A percentile compares a stretch with the other conserved stretches of the same genome.
These are phyloP conservation scores for Hedya salicella DNA, from an alignment of 2,888 invertebrate species.

Conservation along the genomic window DNA sequence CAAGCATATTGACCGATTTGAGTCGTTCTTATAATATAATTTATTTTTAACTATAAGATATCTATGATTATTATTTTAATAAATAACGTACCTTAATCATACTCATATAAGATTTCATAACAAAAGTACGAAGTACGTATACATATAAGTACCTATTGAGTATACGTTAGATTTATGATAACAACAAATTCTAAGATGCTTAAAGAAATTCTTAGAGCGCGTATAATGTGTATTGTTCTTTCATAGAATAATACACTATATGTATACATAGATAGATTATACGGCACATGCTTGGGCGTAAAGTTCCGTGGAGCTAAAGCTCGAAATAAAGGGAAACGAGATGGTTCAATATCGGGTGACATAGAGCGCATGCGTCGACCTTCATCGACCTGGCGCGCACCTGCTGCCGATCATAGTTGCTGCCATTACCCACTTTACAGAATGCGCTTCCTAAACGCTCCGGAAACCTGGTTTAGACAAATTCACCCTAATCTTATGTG, in stretches of 20 bases:
- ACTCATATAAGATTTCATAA: no score
- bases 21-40: no score
- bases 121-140: no score
- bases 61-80: no score
- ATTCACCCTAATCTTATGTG: no score
- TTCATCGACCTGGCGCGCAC: slow-evolving; percentile 57
- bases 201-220: background rate
- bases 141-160: no score
- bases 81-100: no score
- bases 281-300: slow-evolving; percentile 46
- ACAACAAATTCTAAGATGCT: background rate
- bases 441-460: background rate
- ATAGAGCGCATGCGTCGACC: slow-evolving; percentile 67
- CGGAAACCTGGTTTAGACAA: background rate
- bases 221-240: slow-evolving; percentile 4
- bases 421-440: background rate
- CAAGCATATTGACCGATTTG: no score
- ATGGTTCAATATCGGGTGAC: slow-evolving; percentile 64
- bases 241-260: background rate
- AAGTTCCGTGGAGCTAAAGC: slow-evolving; percentile 46
- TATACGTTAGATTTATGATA: background rate
- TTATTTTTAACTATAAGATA: no score
- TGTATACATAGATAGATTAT: no score
- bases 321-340: slow-evolving; percentile 50
- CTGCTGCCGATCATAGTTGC: slow-evolving; percentile 12